Evolutionary conservation across 2,888 invertebrate species (phyloP), one percentile per base, ranked within the genome.

Genomic region (Apodemia duryi): DNA sequence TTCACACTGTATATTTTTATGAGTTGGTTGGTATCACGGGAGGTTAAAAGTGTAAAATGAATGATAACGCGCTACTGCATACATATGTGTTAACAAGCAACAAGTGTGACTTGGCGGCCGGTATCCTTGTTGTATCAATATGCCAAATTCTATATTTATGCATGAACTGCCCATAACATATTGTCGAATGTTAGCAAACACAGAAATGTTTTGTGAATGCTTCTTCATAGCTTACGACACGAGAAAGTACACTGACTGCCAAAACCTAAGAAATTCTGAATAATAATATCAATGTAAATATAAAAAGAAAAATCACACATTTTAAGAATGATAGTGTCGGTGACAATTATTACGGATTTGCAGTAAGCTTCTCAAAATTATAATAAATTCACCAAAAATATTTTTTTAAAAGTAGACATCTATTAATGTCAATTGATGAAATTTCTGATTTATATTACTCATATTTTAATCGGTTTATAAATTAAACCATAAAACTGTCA

Each of bases 1-100:
- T 43, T 10, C 43, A 35, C 5, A 2, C 35, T 35, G 1, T 3
- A 43, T 43, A 43, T 43, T 43, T 43, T 43, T 43, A 43, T 43
- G 43, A 43, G 43, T 43, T 43, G 43, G 43, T 43, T 10, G 52
- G 28, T 52, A 52, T 52, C 52, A 52, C 21, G 28, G 28, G 28
- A 52, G 21, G 21, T 52, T 52, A 28, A 52, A 52, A 52, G 52
- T 52, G 43, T 43, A 28, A 54, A 54, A 54, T 54, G 52, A 54
- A 54, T 28, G 28, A 28, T 10, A 54, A 21, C 28, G 46, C 46
- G 46, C 46, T 13, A 13, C 52, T 54, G 28, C 28, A 54, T 28
- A 21, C 28, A 54, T 28, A 21, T 54, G 28, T 54, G 52, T 28
- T 54, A 28, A 13, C 46, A 13, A 54, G 52, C 52, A 54, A 54